Conservation (phyloP, 2,888 invertebrate species). For the Isotomurus palustris region DNA sequence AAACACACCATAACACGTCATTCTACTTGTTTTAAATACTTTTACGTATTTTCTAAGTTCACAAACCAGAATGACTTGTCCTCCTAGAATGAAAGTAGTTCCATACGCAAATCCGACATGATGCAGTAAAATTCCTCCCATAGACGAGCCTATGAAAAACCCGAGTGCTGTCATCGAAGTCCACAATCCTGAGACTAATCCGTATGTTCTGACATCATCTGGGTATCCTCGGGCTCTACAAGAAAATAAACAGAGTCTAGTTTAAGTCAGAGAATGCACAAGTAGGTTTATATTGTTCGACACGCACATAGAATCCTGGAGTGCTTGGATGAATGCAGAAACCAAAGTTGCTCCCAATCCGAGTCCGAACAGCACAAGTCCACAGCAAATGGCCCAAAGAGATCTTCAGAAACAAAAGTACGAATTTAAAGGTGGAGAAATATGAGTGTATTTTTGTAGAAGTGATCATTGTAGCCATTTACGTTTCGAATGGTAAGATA, state of each 20-base stretch:
- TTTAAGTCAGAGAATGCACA: no score
- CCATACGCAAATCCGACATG: conserved; percentile 59
- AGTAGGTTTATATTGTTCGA: no score
- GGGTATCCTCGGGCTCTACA: conserved; percentile 67
- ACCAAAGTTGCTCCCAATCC: conserved; percentile 81
- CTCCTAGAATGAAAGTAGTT: conserved; percentile 64
- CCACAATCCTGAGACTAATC: conserved; percentile 84
- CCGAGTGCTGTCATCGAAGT: conserved; percentile 85
- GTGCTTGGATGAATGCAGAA: conserved; percentile 80
- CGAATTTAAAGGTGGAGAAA: not conserved
- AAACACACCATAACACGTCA: not conserved
- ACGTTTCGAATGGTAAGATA: conserved; percentile 63
- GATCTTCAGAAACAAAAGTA: conserved; percentile 52
- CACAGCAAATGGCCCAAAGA: conserved; percentile 64
- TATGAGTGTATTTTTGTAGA: not conserved
- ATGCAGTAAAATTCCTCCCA: conserved; percentile 48
- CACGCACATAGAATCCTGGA: conserved; percentile 75
- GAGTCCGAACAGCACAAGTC: conserved; percentile 71
- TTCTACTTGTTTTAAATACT: not conserved
- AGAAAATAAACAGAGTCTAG: not conserved
- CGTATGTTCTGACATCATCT: conserved; percentile 81
- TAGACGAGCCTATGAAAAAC: conserved; percentile 58
- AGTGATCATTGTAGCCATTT: conserved; percentile 44
- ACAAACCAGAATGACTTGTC: conserved; percentile 64
- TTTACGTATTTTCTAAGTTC: not conserved